Conservation (phyloP, 2,113 vertebrate genomes). For the Megaceryle maxima region DNA sequence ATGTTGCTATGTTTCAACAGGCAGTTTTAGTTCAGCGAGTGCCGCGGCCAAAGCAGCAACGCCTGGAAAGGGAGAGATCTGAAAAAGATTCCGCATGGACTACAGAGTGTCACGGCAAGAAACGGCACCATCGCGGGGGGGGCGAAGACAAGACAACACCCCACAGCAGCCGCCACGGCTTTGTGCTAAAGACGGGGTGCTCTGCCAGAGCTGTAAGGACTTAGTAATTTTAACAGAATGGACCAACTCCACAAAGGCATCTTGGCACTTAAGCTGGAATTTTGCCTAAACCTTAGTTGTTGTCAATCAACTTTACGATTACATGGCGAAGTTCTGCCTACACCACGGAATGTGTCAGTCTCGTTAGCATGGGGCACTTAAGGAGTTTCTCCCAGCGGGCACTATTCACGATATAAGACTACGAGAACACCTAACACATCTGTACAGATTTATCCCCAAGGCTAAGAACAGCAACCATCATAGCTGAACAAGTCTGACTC, state of each 20-base stretch:
- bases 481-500: background rate
- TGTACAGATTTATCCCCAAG: background rate
- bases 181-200: accelerated
- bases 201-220: background rate
- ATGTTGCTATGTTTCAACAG: accelerated
- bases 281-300: background rate
- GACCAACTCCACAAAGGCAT: background rate
- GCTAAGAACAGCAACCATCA: background rate
- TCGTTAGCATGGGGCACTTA: background rate
- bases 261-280: background rate
- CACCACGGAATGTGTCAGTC: background rate
- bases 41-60: background rate
- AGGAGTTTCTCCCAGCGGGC: background rate
- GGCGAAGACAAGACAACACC: accelerated
- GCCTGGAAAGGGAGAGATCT: accelerated
- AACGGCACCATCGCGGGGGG: accelerated
- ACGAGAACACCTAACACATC: background rate
- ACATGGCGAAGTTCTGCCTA: background rate
- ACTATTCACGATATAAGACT: background rate
- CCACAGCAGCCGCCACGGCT: accelerated
- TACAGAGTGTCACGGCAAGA: too few relatives aligned
- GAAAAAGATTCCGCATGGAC: background rate
- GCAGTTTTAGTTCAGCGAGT: accelerated
- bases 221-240: background rate
- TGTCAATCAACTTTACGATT: background rate